Conservation (phyloP, 1,140 invertebrate genomes). For the Chrysopa pallens region DNA sequence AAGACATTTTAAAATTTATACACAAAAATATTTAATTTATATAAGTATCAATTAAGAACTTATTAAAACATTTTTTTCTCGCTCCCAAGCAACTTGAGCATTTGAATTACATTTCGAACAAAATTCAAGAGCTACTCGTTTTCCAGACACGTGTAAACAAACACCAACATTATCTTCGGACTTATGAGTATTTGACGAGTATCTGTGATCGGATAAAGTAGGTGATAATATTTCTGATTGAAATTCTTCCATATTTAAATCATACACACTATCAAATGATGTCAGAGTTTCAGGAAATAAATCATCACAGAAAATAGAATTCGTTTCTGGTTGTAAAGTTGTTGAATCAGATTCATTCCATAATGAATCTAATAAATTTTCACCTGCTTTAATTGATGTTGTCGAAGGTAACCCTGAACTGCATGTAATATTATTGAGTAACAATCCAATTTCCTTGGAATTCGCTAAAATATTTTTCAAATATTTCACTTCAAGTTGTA, state of each 20-base stretch:
- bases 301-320: neutral
- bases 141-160: conserved; percentile 31
- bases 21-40: too few relatives aligned
- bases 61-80: too few relatives aligned
- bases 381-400: conserved; percentile 9
- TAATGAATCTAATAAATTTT: conserved; percentile 4
- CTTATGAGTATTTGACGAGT: conserved; percentile 5
- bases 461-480: conserved; percentile 31
- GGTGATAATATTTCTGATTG: neutral
- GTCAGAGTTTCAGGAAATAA: conserved; percentile 1
- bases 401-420: conserved; percentile 16
- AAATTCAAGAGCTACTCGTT: conserved; percentile 31
- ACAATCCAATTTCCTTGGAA: conserved; percentile 22
- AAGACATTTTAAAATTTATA: too few relatives aligned
- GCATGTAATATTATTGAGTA: conserved; percentile 24
- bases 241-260: conserved; percentile 3
- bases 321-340: neutral
- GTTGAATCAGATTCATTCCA: conserved; percentile 9
- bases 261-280: conserved; percentile 2
- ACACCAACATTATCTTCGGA: conserved; percentile 20
- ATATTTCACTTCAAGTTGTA: conserved; percentile 29
- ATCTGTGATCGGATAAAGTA: conserved; percentile 11
- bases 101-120: conserved; percentile 26
- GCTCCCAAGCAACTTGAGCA: conserved; percentile 11
- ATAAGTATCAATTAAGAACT: too few relatives aligned